Evolutionary conservation across 1,140 invertebrate species (phyloP), one percentile per base, ranked within the genome.

Genomic region (Drosophila dunni): DNA sequence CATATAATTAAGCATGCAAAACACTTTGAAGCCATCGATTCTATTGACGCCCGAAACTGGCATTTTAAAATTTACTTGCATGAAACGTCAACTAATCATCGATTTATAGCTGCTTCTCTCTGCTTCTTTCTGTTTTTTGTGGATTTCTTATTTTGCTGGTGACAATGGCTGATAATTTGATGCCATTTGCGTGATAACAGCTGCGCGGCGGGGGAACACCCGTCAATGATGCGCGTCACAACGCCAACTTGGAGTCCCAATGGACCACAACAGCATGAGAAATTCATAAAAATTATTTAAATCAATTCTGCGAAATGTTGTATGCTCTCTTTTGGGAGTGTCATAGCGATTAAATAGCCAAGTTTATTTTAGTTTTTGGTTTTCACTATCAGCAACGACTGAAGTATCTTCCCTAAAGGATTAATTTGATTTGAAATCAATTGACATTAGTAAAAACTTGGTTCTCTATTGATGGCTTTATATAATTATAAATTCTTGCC

Each of bases 1-100:
- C 83, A 86, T 86, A 83, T 74, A 79, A 88, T 88, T 84, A 83
- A 68, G 60, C 75, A 83, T 81, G 82, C 82, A 85, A 85, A 85
- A 80, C 75, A 88, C 75, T 72, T 56, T 79, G 46, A 62, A 40
- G 57, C 64, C 70, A 61, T 17, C 33, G 63, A 61, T 71, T 63
- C 61, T 78, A 64, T 66, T 86, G 79, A 85, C 82, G 79, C 54
- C 65, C 75, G 58, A 44, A 56, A 15, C 57, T 56, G 56, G 56
- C 54, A 73, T 67, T 67, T 73, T 17, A 38, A 53, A 34, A 46
- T 36, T 36, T 5, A 36, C 50, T 62, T 58, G 64, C 53, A 66
- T 45, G 44, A 36, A 48, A 15, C 24, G 10, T 2, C 61, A 53
- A 17, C 50, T 38, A 45, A 62, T 15, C 60, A 48, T 44, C 36